phyloP scores from a whole-genome alignment of 1,140 invertebrate species.

The Nephila pilipes region DNA sequence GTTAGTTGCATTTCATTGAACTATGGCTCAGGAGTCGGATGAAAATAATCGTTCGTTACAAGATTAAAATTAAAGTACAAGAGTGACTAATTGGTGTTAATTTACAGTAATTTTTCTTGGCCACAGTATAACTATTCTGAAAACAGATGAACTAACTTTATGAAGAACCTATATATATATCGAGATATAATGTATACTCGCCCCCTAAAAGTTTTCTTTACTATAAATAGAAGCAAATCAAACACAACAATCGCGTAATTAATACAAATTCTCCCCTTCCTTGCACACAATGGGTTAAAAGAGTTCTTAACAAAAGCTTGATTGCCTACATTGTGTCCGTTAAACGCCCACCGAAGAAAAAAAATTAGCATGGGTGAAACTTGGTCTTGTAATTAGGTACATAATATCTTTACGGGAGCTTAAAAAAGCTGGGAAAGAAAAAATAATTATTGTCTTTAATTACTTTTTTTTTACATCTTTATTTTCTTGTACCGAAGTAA shows the following conservation, averaged over 20 bases:
- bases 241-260: conserved; percentile 21
- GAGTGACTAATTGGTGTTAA: too few species aligned
- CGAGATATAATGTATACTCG: not conserved
- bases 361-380: conserved; percentile 29
- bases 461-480: conserved; percentile 7
- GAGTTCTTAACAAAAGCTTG: not conserved
- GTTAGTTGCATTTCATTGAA: too few species aligned
- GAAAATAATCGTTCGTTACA: too few species aligned
- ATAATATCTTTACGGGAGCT: not conserved
- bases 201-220: not conserved
- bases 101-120: too few species aligned
- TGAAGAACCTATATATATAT: too few species aligned
- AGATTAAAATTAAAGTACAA: too few species aligned
- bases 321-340: conserved; percentile 11
- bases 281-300: not conserved
- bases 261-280: conserved; percentile 14
- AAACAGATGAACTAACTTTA: too few species aligned
- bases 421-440: not conserved
- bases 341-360: conserved; percentile 11
- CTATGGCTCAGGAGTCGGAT: too few species aligned
- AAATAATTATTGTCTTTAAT: not conserved
- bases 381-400: conserved; percentile 30
- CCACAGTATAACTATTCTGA: too few species aligned
- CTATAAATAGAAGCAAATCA: conserved; percentile 20
- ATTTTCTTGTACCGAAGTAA: not conserved